Evolutionary conservation across 2,797 vertebrate species (phyloP).

Genomic region (Onychomys torridus): DNA sequence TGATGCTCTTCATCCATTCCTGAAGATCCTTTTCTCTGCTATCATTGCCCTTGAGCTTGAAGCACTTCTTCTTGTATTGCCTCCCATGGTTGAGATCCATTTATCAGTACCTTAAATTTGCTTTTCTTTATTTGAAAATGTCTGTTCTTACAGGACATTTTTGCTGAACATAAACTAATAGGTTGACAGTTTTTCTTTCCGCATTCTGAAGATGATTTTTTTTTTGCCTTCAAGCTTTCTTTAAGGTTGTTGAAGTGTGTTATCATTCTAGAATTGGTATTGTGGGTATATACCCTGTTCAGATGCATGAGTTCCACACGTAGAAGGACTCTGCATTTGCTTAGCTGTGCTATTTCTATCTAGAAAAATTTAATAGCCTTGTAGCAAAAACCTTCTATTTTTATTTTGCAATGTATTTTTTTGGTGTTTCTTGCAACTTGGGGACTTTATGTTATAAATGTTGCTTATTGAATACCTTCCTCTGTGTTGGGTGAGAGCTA

Average conservation of each 20-base stretch:
- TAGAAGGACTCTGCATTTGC: not conserved
- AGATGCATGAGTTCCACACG: not conserved
- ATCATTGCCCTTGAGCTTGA: slow-evolving; percentile 20
- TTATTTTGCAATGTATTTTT: not conserved
- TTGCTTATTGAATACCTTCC: not conserved
- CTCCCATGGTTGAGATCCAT: not conserved
- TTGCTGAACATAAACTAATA: not conserved
- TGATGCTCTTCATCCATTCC: slow-evolving; percentile 25
- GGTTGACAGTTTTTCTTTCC: not conserved
- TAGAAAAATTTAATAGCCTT: slow-evolving; percentile 10
- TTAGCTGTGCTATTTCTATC: slow-evolving; percentile 18
- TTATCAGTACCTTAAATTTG: not conserved
- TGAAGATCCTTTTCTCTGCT: slow-evolving; percentile 25
- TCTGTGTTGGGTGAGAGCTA: not conserved
- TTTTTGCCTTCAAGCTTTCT: not conserved
- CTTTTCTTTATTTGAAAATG: slow-evolving; percentile 49
- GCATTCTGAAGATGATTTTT: not conserved
- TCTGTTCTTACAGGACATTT: slow-evolving; percentile 19
- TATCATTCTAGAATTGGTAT: not conserved
- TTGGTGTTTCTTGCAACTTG: slow-evolving; percentile 16
- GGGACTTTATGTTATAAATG: not conserved
- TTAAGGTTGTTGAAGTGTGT: not conserved
- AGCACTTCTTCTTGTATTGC: slow-evolving; percentile 39
- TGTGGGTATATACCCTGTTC: not conserved
- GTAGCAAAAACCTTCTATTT: not conserved